Evolutionary conservation across 2,888 invertebrate genomes (phyloP), one percentile per base, ranked within the genome.

Genomic region (Maniola hyperantus): DNA sequence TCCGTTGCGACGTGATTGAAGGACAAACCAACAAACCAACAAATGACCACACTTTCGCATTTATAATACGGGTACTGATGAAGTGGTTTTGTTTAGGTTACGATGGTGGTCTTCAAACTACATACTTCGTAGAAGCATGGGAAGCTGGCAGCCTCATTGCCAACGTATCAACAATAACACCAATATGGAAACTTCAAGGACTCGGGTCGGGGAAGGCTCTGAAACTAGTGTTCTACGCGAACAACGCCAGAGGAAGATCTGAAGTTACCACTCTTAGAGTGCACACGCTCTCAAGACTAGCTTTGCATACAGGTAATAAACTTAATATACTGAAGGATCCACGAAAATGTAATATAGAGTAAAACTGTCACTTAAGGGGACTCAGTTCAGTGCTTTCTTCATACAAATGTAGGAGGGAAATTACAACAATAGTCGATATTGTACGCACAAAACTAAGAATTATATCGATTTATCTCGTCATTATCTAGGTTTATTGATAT

Each of bases 211-310:
- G 96, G 6, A 95, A 95, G 76, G 93, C 95, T 15, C 93, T 98
- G 73, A 95, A 95, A 76, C 95, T 98, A 83, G 92, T 95, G 63
- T 94, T 98, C 71, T 97, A 96, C 84, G 96, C 97, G 1, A 95
- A 95, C 68, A 98, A 98, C 84, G 94, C 95, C 6, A 96, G 97
- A 78, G 98, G 98, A 15, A 93, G 95, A 74, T 97, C 97, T 72
- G 97, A 97, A 69, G 86, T 94, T 0, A 94, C 96, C 0, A 78
- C 81, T 1, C 72, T 92, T 42, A 84, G 85, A 71, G 82, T 91
- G 5, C 87, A 87, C 46, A 91, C 91, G 11, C 72, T 89, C 46
- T 84, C 90, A 13, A 78, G 86, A 69, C 72, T 89, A 44, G 90
- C 90, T 10, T 80, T 91, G 57, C 89, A 89, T 71, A 91, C 89